phyloP scores from a whole-genome alignment of 2,797 vertebrate genomes.

The Spinus olivaceus region DNA sequence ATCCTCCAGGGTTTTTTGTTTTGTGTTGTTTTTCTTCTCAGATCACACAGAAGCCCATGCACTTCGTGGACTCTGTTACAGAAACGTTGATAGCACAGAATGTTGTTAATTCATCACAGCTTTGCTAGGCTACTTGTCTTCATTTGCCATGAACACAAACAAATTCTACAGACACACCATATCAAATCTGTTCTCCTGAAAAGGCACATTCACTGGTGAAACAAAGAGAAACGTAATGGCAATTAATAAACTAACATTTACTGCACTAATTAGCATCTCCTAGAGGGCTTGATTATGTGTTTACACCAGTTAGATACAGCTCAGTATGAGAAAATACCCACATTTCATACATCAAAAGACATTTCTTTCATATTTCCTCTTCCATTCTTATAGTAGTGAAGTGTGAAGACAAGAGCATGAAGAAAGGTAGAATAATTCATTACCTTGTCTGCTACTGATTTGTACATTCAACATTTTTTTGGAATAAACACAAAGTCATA shows the following conservation, averaged over 20 bases:
- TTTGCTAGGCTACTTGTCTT: conserved; percentile 56
- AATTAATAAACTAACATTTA: conserved; percentile 77
- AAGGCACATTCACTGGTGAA: conserved; percentile 63
- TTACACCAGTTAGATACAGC: conserved; percentile 80
- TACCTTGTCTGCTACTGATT: conserved; percentile 82
- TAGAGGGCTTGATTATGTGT: conserved; percentile 80
- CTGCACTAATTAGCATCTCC: conserved; percentile 74
- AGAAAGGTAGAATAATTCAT: conserved; percentile 86
- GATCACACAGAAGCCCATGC: conserved; percentile 25
- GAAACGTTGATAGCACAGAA: conserved; percentile 38
- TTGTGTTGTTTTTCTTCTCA: conserved; percentile 25
- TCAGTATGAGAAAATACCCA: conserved; percentile 82
- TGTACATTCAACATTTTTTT: conserved; percentile 81
- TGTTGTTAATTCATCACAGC: conserved; percentile 49
- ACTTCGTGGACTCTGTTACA: conserved; percentile 47
- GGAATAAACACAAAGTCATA: conserved; percentile 84
- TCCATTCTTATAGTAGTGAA: conserved; percentile 72
- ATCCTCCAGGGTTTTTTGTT: conserved; percentile 39
- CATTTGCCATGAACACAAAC: conserved; percentile 56
- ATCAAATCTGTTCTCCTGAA: conserved; percentile 58
- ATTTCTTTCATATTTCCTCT: conserved; percentile 75
- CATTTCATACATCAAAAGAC: conserved; percentile 82
- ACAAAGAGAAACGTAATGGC: conserved; percentile 61
- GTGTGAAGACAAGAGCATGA: conserved; percentile 74
- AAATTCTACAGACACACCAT: conserved; percentile 39